Evolutionary conservation across 2,113 vertebrate species (phyloP).

Genomic region (Henicopernis longicauda): DNA sequence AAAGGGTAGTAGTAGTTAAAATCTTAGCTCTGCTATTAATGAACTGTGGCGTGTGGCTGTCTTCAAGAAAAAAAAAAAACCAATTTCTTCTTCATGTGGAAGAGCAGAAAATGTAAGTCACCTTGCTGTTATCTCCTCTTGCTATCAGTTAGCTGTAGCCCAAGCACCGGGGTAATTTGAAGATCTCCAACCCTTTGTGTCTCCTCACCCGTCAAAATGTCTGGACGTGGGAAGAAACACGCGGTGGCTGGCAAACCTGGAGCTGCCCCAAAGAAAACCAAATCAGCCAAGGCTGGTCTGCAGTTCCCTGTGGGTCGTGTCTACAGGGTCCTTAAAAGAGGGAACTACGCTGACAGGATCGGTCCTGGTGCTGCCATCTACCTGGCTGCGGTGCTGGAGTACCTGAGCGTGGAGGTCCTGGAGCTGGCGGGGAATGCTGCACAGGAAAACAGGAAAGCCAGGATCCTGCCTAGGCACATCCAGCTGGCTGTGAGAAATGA

Average conservation of each 20-base stretch:
- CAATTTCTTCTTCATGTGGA: neutral
- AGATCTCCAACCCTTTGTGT: neutral
- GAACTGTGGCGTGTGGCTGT: neutral
- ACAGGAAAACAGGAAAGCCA: slow-evolving; percentile 67
- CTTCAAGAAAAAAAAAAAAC: neutral
- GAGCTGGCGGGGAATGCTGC: slow-evolving; percentile 77
- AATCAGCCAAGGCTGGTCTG: slow-evolving; percentile 65
- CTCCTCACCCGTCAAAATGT: slow-evolving; percentile 47
- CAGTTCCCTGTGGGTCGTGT: slow-evolving; percentile 76
- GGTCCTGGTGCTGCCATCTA: slow-evolving; percentile 68
- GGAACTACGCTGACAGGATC: slow-evolving; percentile 56
- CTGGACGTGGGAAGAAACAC: slow-evolving; percentile 71
- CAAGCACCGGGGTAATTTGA: fast-evolving
- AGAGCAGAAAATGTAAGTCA: neutral
- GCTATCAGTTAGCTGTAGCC: neutral
- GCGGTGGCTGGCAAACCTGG: neutral
- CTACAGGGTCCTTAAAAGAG: slow-evolving; percentile 66
- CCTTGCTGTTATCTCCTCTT: neutral
- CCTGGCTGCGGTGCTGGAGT: slow-evolving; percentile 75
- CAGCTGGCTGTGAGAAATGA: slow-evolving; percentile 78
- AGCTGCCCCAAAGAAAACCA: neutral
- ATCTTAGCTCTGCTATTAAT: neutral
- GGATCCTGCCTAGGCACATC: slow-evolving; percentile 75
- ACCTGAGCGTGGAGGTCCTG: slow-evolving; percentile 75
- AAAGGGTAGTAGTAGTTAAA: neutral